These are phyloP conservation scores for Chaetura pelagica DNA, from an alignment of 2,113 vertebrate genomes.

Conservation along the genomic window DNA sequence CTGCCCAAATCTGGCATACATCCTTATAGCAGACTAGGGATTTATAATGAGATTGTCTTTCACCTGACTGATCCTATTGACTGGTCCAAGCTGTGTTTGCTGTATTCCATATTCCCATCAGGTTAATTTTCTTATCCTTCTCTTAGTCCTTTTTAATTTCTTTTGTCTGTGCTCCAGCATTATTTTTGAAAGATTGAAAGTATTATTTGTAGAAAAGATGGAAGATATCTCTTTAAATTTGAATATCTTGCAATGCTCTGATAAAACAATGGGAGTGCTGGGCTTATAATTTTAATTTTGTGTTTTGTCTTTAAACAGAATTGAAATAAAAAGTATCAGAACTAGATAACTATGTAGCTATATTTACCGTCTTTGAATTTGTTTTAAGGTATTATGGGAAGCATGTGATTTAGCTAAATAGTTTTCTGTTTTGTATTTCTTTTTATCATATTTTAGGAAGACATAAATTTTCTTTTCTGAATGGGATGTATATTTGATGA, in stretches of 20 bases:
- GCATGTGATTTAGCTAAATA: not conserved
- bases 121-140: constrained; percentile 17
- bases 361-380: not conserved
- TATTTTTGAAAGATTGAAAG: not conserved
- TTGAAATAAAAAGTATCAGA: not conserved
- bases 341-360: not conserved
- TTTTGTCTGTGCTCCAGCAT: not conserved
- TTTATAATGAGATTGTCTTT: constrained; percentile 28
- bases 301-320: not conserved
- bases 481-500: not conserved
- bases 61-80: not conserved
- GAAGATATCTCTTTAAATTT: not conserved
- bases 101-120: not conserved
- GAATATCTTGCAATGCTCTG: not conserved
- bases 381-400: not conserved
- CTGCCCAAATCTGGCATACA: constrained; percentile 26
- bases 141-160: not conserved
- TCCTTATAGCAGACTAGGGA: not conserved
- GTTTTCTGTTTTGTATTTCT: not conserved
- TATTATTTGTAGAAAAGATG: constrained; percentile 6
- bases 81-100: not conserved
- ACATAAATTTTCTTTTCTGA: not conserved
- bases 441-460: not conserved
- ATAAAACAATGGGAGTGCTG: not conserved
- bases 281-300: not conserved